Evolutionary conservation across 37 sponge, comb jelly and placozoan genomes (phyloP).

Genomic region (Diacarnus erythraeanus): DNA sequence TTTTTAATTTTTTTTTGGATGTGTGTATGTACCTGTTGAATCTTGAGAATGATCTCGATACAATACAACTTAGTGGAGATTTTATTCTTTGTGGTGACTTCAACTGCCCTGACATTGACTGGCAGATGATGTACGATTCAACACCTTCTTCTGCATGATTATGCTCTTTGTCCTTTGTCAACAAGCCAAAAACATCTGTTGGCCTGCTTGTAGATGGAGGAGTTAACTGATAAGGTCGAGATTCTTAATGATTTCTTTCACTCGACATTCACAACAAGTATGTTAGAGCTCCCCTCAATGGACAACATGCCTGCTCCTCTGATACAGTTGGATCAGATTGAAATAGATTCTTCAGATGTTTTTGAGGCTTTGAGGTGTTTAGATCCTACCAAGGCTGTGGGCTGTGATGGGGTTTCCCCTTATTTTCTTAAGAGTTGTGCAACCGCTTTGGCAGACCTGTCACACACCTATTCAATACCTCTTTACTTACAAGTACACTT

Average conservation of each 20-base stretch:
- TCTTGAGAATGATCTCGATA: too few species aligned
- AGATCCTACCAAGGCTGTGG: constrained; percentile 14
- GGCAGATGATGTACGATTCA: too few species aligned
- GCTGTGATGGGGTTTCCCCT: constrained; percentile 11
- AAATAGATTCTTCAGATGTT: neutral
- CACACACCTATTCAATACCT: too few species aligned
- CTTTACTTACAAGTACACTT: neutral
- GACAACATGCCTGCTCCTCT: neutral
- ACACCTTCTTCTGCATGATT: too few species aligned
- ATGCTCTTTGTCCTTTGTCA: too few species aligned
- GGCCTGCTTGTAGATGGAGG: neutral
- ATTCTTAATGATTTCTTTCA: neutral
- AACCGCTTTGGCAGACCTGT: neutral
- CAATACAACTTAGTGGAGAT: too few species aligned
- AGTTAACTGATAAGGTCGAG: neutral
- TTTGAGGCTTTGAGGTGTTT: neutral
- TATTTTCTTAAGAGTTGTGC: constrained; percentile 10
- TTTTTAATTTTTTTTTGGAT: too few species aligned
- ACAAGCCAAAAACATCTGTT: too few species aligned
- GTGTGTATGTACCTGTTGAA: too few species aligned
- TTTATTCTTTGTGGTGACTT: too few species aligned
- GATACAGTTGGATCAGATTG: neutral
- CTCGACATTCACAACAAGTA: neutral
- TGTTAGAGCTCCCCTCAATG: neutral
- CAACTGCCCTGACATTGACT: too few species aligned